Percentiles rank a stretch among this genome's conserved stretches.
phyloP scores from a whole-genome alignment of 2,797 vertebrate genomes.

The Pangasius sanitwongsei region DNA sequence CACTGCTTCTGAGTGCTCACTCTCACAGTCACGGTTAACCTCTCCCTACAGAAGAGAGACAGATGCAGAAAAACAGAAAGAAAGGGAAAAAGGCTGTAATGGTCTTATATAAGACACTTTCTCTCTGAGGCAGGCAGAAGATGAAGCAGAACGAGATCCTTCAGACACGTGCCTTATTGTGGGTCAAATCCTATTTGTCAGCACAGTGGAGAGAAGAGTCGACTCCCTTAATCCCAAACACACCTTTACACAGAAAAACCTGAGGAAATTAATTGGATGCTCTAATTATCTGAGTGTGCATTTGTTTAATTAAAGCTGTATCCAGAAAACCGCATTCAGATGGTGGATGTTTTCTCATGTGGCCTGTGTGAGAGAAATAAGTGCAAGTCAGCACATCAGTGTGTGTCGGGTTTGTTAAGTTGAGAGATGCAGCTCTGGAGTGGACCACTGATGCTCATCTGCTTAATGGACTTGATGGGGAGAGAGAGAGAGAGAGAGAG shows the following conservation, averaged over 20 bases:
- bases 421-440: not conserved
- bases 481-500: not conserved
- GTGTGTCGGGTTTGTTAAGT: not conserved
- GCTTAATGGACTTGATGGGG: too few species aligned
- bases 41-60: not conserved
- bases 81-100: not conserved
- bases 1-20: not conserved
- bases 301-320: slow-evolving; percentile 1
- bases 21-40: not conserved
- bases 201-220: not conserved
- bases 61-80: not conserved
- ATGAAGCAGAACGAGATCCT: not conserved
- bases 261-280: not conserved
- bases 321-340: not conserved
- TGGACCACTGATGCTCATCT: not conserved
- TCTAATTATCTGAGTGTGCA: not conserved
- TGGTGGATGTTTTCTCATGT: not conserved
- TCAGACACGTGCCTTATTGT: not conserved
- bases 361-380: not conserved
- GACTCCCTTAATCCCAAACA: not conserved
- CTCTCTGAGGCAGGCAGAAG: not conserved
- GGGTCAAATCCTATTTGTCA: not conserved
- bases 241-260: not conserved
- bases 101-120: slow-evolving; percentile 3
- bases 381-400: not conserved